Evolutionary conservation across 2,797 vertebrate genomes (phyloP).

Genomic region (Gymnocypris eckloni): DNA sequence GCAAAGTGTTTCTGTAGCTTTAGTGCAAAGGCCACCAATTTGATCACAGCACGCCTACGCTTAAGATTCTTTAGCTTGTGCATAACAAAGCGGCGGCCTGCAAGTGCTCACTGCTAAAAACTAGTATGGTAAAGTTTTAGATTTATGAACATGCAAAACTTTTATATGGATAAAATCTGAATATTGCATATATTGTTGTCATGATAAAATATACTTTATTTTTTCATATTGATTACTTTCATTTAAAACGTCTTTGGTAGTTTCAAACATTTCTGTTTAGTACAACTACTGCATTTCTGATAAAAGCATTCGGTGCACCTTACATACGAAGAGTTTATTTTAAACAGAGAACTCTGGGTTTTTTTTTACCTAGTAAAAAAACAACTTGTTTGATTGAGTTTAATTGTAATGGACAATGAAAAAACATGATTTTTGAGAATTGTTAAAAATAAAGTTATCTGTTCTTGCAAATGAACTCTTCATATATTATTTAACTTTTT

Average conservation of each 20-base stretch:
- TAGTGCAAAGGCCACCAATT: conserved; percentile 24
- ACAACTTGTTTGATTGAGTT: too few species aligned
- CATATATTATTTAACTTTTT: background rate
- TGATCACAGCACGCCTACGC: conserved; percentile 52
- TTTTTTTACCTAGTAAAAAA: too few species aligned
- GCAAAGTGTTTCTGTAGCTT: background rate
- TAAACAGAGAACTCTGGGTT: too few species aligned
- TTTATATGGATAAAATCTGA: background rate
- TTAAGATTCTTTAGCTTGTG: conserved; percentile 40
- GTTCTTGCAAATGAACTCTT: too few species aligned
- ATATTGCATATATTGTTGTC: background rate
- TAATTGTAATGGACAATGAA: too few species aligned
- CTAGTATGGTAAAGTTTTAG: background rate
- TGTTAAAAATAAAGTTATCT: too few species aligned
- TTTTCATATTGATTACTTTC: background rate
- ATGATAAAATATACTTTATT: background rate
- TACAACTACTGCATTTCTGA: background rate
- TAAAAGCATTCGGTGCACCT: background rate
- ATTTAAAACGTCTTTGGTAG: background rate
- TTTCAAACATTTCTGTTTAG: background rate
- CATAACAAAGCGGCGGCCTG: conserved; percentile 23
- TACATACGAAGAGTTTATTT: too few species aligned
- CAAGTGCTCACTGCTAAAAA: background rate
- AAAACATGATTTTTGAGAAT: too few species aligned
- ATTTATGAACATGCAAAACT: background rate